Evolutionary conservation across 2,888 invertebrate species (phyloP), one percentile per base, ranked within the genome.

Genomic region (Drosophila anomelani): DNA sequence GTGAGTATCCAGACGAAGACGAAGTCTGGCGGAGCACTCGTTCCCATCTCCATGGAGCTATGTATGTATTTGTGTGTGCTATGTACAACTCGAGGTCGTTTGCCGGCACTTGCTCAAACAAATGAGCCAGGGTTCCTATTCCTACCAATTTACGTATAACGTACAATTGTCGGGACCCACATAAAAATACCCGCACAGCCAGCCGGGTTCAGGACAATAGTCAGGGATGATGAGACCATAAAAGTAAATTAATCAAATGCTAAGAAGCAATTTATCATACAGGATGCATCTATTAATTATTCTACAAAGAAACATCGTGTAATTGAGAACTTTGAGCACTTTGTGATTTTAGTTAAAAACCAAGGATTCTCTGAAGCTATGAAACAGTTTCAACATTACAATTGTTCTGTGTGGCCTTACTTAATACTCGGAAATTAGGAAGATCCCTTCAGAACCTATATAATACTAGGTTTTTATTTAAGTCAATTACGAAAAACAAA

Each of bases 91-190:
- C 76, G 82, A 87, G 82, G 82, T 87, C 82, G 80, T 80, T 85
- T 88, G 83, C 80, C 86, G 88, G 80, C 88, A 81, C 76, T 79
- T 79, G 77, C 74, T 69, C 38, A 57, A 71, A 74, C 61, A 72
- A 63, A 72, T 63, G 66, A 53, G 66, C 62, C 66, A 60, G 54
- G 2, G 26, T 32, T 60, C 39, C 62, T 49, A 26, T 26, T 26
- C 26, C 26, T 26, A 34, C 62, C 32, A 26, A 61, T 9, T 2
- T 34, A 47, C 26, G n/a, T 23, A 32, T 20, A 55, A 26, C 26
- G 26, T 17, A 32, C 36, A 44, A 46, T 12, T 23, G 38, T 17
- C 39, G 32, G 39, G 23, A 15, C 41, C 39, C 34, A 32, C 13
- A 55, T 49, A 13, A 23, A 53, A 20, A 15, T 51, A 32, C 12